A percentile compares a stretch with the other conserved stretches of the same genome.
phyloP scores from a whole-genome alignment of 2,113 vertebrate genomes.

The Malurus alboscapulatus region DNA sequence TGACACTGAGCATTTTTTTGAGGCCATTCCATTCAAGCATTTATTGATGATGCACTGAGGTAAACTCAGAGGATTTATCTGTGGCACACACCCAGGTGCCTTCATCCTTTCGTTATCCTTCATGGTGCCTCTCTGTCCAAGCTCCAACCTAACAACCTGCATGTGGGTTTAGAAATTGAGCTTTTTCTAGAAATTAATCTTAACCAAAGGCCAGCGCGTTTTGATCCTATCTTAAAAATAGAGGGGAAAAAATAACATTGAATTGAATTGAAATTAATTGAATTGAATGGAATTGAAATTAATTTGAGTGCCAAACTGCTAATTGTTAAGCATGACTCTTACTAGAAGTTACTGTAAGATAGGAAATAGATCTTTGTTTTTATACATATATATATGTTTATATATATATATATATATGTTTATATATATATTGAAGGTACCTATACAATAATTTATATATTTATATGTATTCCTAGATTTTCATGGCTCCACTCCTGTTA shows the following conservation, averaged over 20 bases:
- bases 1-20: background rate
- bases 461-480: background rate
- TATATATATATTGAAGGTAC: background rate
- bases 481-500: background rate
- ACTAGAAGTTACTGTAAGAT: background rate
- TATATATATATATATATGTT: background rate
- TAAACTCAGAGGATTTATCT: background rate
- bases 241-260: background rate
- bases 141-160: background rate
- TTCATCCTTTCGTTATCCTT: background rate
- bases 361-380: background rate
- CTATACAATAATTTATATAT: background rate
- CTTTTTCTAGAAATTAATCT: background rate
- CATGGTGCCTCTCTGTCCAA: background rate
- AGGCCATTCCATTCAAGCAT: background rate
- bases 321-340: background rate
- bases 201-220: background rate
- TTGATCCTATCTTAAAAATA: background rate
- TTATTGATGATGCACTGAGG: background rate
- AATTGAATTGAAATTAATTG: background rate
- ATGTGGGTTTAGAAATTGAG: background rate
- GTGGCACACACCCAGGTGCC: background rate
- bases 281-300: background rate
- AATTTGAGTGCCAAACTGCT: background rate
- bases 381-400: background rate